Evolutionary conservation across 1,140 invertebrate genomes (phyloP).

Genomic region (Parasteatoda tepidariorum): DNA sequence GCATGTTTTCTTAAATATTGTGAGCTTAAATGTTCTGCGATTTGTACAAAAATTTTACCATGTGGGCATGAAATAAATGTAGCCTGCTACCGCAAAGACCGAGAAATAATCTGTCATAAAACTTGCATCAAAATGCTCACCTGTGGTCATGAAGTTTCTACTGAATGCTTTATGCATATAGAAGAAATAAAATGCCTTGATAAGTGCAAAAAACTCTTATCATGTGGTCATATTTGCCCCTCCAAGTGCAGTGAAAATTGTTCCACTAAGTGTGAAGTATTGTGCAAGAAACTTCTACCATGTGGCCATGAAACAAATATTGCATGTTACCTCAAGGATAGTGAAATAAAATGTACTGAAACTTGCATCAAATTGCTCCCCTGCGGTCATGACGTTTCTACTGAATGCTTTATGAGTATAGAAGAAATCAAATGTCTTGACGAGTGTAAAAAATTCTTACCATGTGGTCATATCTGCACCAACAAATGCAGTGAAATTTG

Average conservation of each 20-base stretch:
- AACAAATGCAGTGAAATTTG: slow-evolving; percentile 39
- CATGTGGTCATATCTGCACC: slow-evolving; percentile 45
- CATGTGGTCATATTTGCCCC: background rate
- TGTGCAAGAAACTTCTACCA: slow-evolving; percentile 3
- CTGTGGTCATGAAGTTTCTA: slow-evolving; percentile 51
- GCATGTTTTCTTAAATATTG: background rate
- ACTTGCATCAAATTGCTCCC: slow-evolving; percentile 1
- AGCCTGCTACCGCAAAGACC: background rate
- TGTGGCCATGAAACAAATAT: background rate
- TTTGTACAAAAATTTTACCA: background rate
- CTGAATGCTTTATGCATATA: no score
- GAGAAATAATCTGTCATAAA: background rate
- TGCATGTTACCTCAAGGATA: slow-evolving; percentile 19
- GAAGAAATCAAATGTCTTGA: slow-evolving; percentile 1
- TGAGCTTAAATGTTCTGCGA: background rate
- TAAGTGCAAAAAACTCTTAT: background rate
- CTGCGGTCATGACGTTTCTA: background rate
- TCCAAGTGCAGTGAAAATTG: slow-evolving; percentile 12
- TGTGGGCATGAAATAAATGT: background rate
- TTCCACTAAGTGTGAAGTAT: background rate
- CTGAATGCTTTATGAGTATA: slow-evolving; percentile 18
- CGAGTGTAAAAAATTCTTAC: slow-evolving; percentile 17
- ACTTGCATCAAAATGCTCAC: slow-evolving; percentile 26
- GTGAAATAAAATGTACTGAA: background rate
- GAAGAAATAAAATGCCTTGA: no score